These are phyloP conservation scores for Verasper variegatus DNA, from an alignment of 2,113 vertebrate genomes.

Conservation along the genomic window DNA sequence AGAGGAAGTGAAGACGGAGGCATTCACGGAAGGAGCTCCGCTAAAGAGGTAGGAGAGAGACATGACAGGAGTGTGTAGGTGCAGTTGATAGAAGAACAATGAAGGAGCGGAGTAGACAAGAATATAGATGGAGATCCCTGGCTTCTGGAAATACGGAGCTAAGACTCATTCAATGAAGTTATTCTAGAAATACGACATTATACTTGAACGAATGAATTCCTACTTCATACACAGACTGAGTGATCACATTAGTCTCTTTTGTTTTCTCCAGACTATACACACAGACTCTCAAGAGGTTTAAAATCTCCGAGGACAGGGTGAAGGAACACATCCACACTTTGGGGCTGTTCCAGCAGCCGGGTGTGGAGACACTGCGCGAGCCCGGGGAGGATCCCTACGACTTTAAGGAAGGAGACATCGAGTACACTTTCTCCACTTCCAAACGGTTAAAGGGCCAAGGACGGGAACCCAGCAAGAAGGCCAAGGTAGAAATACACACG, in stretches of 20 bases:
- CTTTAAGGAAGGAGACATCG: constrained; percentile 96
- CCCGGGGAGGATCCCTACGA: constrained; percentile 93
- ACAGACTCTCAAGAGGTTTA: constrained; percentile 93
- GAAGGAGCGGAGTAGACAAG: not conserved
- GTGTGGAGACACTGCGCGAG: constrained; percentile 87
- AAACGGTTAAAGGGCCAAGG: constrained; percentile 91
- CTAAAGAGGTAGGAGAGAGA: constrained; percentile 88
- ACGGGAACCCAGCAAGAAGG: constrained; percentile 88
- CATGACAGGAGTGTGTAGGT: not conserved
- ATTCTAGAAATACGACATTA: constrained; percentile 6
- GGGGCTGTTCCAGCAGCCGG: constrained; percentile 85
- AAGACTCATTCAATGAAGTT: not conserved
- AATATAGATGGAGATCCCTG: not conserved
- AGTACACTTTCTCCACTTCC: constrained; percentile 92
- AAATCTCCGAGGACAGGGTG: constrained; percentile 90
- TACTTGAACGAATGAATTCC: not conserved
- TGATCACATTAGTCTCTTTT: constrained; percentile 9
- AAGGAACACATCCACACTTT: constrained; percentile 83
- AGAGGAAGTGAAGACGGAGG: constrained; percentile 85
- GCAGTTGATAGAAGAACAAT: not conserved
- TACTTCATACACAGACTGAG: not conserved
- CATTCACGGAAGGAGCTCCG: constrained; percentile 82
- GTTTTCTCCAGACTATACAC: constrained; percentile 87
- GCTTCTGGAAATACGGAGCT: not conserved
- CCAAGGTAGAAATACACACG: constrained; percentile 81